These are phyloP conservation scores for Diploscapter pachys DNA, from an alignment of 1,140 invertebrate species.

Conservation along the genomic window DNA sequence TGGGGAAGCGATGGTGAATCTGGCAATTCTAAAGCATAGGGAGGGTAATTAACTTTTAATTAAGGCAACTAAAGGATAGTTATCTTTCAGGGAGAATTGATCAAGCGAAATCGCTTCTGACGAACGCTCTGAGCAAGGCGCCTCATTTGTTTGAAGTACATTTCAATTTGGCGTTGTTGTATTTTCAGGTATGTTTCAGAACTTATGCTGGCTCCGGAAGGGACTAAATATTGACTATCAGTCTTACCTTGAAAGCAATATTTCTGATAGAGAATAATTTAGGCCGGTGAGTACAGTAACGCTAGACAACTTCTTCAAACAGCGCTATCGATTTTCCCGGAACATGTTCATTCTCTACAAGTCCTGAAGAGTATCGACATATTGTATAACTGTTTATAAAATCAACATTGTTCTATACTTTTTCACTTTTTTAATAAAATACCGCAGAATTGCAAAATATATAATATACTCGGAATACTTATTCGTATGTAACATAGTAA, in stretches of 20 bases:
- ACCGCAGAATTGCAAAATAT: too few relatives aligned
- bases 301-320: conserved; percentile 2
- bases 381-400: conserved; percentile 21
- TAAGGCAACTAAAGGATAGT: too few relatives aligned
- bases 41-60: conserved; percentile 63
- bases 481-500: too few relatives aligned
- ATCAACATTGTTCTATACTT: neutral
- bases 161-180: conserved; percentile 72
- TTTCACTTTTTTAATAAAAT: too few relatives aligned
- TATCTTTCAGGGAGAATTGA: conserved; percentile 54
- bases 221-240: conserved; percentile 5
- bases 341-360: conserved; percentile 18
- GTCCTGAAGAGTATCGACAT: conserved; percentile 29
- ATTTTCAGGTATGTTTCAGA: conserved; percentile 58
- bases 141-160: conserved; percentile 74
- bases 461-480: too few relatives aligned
- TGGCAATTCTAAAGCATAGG: conserved; percentile 76
- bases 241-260: neutral
- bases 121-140: conserved; percentile 67
- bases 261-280: neutral
- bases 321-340: conserved; percentile 26
- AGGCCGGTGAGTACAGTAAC: conserved; percentile 18
- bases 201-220: conserved; percentile 12
- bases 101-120: conserved; percentile 70
- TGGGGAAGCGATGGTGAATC: conserved; percentile 84